These are phyloP conservation scores for Pteria penguin DNA, from an alignment of 2,888 invertebrate genomes.

Conservation along the genomic window DNA sequence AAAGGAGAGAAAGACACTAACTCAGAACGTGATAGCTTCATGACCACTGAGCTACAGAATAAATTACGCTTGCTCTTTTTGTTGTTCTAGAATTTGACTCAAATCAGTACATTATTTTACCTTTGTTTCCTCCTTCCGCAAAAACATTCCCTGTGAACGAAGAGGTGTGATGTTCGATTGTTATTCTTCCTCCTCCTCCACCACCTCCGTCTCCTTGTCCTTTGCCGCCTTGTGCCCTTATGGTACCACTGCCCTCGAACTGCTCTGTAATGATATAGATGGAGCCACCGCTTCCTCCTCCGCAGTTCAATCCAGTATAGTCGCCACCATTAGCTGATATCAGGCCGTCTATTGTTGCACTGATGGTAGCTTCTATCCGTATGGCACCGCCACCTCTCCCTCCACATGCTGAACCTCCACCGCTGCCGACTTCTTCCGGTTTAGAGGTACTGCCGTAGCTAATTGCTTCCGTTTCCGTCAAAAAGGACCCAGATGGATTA, in stretches of 20 bases:
- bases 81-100: too few species aligned
- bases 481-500: slow-evolving; percentile 43
- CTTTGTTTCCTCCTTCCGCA: slow-evolving; percentile 57
- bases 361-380: slow-evolving; percentile 35
- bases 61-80: too few species aligned
- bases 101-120: too few species aligned
- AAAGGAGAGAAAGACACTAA: too few species aligned
- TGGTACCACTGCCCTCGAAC: slow-evolving; percentile 52
- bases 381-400: slow-evolving; percentile 61
- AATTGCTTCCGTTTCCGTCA: slow-evolving; percentile 37
- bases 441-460: slow-evolving; percentile 50
- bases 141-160: slow-evolving; percentile 43
- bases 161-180: slow-evolving; percentile 38
- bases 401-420: slow-evolving; percentile 54
- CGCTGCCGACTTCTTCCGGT: slow-evolving; percentile 49
- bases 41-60: too few species aligned
- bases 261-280: slow-evolving; percentile 44
- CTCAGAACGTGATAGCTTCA: too few species aligned
- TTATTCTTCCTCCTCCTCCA: slow-evolving; percentile 60
- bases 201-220: slow-evolving; percentile 55
- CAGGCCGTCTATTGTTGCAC: slow-evolving; percentile 56
- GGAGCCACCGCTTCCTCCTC: slow-evolving; percentile 65
- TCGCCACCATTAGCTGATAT: slow-evolving; percentile 62
- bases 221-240: slow-evolving; percentile 58
- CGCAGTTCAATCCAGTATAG: slow-evolving; percentile 44